Conservation (phyloP, 2,113 vertebrate genomes). For the Onychorhynchus coronatus region DNA sequence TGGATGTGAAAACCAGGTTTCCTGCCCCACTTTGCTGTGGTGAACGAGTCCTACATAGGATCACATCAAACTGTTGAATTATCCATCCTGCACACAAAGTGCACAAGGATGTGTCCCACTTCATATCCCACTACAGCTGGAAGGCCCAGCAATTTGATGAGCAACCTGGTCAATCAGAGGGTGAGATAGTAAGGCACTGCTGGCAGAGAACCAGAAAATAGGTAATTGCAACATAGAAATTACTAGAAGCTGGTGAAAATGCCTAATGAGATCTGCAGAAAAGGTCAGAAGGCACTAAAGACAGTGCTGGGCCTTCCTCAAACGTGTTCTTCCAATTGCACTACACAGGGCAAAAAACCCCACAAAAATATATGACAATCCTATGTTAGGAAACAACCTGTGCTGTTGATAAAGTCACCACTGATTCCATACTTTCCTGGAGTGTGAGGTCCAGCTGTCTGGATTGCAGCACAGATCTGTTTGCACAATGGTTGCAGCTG, state of each 20-base stretch:
- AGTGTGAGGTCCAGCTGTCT: background rate
- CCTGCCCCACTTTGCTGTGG: background rate
- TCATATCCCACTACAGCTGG: background rate
- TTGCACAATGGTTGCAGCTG: background rate
- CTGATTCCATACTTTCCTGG: background rate
- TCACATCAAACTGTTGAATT: background rate
- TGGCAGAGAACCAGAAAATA: background rate
- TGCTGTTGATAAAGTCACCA: background rate
- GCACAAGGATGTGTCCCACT: rapidly evolving
- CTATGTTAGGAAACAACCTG: background rate
- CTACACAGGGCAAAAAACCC: rapidly evolving
- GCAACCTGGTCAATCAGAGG: background rate
- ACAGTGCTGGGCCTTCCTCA: background rate
- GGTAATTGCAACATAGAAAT: background rate
- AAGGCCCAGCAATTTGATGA: background rate
- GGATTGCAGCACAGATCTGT: background rate
- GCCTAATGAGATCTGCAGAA: background rate
- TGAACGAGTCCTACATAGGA: background rate
- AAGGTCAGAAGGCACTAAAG: background rate
- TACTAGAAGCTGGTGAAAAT: background rate
- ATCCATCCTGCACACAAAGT: rapidly evolving
- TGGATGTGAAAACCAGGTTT: background rate
- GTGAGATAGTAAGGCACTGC: background rate
- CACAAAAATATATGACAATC: background rate
- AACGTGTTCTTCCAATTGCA: background rate